phyloP scores from a whole-genome alignment of 2,113 vertebrate genomes.

The Chaenogobius annularis region DNA sequence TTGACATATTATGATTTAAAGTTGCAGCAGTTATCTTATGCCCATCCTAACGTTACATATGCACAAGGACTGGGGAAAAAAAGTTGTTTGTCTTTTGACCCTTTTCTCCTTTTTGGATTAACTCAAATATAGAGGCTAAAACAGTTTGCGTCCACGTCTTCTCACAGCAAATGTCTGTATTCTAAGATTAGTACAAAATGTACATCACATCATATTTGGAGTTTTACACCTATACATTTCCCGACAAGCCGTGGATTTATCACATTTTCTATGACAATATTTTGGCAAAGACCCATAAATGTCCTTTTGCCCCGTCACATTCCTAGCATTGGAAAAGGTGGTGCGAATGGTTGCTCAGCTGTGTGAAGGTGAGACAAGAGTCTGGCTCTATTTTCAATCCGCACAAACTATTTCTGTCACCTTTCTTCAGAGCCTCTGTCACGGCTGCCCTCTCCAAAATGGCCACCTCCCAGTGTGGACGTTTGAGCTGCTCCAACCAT shows the following conservation, averaged over 20 bases:
- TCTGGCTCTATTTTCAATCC: background rate
- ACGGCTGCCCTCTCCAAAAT: background rate
- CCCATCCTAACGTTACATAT: too few relatives aligned
- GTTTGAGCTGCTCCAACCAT: background rate
- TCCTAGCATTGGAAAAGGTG: background rate
- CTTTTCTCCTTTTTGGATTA: too few relatives aligned
- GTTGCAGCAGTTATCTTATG: too few relatives aligned
- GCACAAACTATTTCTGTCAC: conserved; percentile 1
- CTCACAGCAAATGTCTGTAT: too few relatives aligned
- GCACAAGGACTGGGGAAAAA: too few relatives aligned
- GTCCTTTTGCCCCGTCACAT: background rate
- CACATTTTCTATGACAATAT: background rate
- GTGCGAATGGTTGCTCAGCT: background rate
- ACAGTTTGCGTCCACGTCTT: too few relatives aligned
- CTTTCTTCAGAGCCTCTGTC: conserved; percentile 8
- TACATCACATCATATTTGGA: too few relatives aligned
- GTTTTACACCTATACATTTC: background rate
- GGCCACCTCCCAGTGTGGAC: background rate
- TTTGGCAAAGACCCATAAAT: background rate
- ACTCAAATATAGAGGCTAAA: too few relatives aligned
- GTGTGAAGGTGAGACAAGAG: conserved; percentile 2
- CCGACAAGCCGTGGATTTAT: background rate
- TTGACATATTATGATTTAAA: too few relatives aligned
- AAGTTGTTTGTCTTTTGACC: too few relatives aligned
- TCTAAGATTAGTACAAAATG: too few relatives aligned